Base-by-base conservation (phyloP, 2,888 invertebrate genomes). In the Oasisia sp. region DNA sequence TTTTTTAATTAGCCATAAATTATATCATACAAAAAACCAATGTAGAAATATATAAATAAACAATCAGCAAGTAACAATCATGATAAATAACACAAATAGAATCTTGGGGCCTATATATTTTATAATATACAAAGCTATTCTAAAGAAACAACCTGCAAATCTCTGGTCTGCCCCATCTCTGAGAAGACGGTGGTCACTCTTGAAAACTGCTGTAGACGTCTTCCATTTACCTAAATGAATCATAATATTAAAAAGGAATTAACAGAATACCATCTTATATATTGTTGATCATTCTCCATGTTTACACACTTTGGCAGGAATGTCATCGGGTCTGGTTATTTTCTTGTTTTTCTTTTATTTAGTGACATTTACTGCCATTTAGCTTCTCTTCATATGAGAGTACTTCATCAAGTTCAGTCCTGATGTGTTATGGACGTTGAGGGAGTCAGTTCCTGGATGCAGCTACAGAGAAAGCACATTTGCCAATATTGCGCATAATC, bases 161-260 rank as follows among this genome's bases (percentile, higher is more conserved):
- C 93, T 92, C 95, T 94, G 32, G 94, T 94, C 91, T 95, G 95
- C 38, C 94, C 93, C n/a, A 94, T 92, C 92, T 95, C 94, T 32
- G 93, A 93, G 12, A 95, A 93, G 12, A 94, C 92, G 27, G 95
- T 94, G 27, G 95, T 94, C 32, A 95, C 93, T 93, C 95, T 93
- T 9, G 95, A 91, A 91, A 90, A 92, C 56, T 91, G 92, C 50
- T 91, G 50, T n/a, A 93, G 58, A 56, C 14, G 32, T 90, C 91
- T 56, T 32, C 91, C 92, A 8, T 91, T 58, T 32, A 56, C 92
- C 92, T 92, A 91, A 27, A 90, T 56, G 11, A 74, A 56, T 44
- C 11, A 91, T 32, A 89, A 91, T 89, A 12, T 14, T 32, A 32
- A 32, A n/a, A 27, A 32, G 44, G 89, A 14, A 74, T 27, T 91